A percentile compares a stretch with the other conserved stretches of the same genome.
phyloP scores from a whole-genome alignment of 2,888 invertebrate species.

The Noctua pronuba region DNA sequence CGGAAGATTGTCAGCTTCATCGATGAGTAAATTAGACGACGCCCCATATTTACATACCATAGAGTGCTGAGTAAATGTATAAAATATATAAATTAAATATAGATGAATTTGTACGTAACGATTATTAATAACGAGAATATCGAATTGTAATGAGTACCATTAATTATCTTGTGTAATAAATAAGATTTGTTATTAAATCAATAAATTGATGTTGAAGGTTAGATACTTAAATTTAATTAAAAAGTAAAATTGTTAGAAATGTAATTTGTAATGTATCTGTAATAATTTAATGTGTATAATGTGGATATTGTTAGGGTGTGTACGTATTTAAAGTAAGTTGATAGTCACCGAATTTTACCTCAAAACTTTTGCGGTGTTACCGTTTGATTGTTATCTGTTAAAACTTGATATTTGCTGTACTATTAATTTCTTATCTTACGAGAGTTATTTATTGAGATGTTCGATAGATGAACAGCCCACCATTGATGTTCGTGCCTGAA shows the following conservation, averaged over 20 bases:
- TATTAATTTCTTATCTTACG: slow-evolving; percentile 34
- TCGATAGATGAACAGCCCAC: slow-evolving; percentile 60
- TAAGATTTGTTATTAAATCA: slow-evolving; percentile 22
- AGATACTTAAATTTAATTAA: background rate
- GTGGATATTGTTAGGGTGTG: slow-evolving; percentile 25
- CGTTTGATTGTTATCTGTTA: slow-evolving; percentile 39
- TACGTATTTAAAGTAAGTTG: slow-evolving; percentile 50
- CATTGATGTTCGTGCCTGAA: slow-evolving; percentile 60
- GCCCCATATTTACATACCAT: slow-evolving; percentile 83
- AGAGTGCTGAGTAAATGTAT: slow-evolving; percentile 77
- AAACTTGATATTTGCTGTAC: slow-evolving; percentile 40
- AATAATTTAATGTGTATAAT: slow-evolving; percentile 23
- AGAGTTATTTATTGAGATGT: slow-evolving; percentile 54
- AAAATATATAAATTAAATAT: slow-evolving; percentile 42
- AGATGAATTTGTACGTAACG: slow-evolving; percentile 62
- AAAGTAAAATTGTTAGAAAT: slow-evolving; percentile 7
- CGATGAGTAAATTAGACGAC: slow-evolving; percentile 82
- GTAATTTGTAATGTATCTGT: slow-evolving; percentile 11
- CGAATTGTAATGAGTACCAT: slow-evolving; percentile 29
- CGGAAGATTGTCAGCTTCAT: slow-evolving; percentile 80
- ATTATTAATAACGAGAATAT: slow-evolving; percentile 18
- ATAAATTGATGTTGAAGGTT: slow-evolving; percentile 4
- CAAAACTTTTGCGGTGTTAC: slow-evolving; percentile 62
- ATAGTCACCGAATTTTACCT: slow-evolving; percentile 79
- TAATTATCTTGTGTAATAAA: slow-evolving; percentile 18